phyloP scores from a whole-genome alignment of 2,113 vertebrate genomes.

The Sardina pilchardus region DNA sequence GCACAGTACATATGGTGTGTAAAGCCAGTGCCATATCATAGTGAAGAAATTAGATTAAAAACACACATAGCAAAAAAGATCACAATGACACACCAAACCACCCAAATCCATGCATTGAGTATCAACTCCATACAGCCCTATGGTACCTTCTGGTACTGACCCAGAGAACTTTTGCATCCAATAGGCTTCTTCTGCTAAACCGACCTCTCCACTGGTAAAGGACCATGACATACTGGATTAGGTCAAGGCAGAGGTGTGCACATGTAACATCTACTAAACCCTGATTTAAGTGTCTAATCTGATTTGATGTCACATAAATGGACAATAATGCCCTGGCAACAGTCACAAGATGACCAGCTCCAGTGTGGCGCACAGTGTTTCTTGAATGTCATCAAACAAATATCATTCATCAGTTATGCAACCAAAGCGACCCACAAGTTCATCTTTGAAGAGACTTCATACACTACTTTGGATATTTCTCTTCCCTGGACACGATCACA shows the following conservation, averaged over 20 bases:
- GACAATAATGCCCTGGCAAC: not conserved
- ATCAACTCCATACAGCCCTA: conserved; percentile 28
- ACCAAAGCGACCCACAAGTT: too few relatives aligned
- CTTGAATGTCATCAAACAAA: not conserved
- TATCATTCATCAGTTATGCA: not conserved
- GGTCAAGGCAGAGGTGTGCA: not conserved
- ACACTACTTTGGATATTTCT: too few relatives aligned
- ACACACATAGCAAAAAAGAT: not conserved
- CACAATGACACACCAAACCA: not conserved
- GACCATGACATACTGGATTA: conserved; percentile 22
- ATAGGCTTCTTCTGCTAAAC: conserved; percentile 19
- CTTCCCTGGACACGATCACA: not conserved
- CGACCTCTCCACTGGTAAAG: conserved; percentile 36
- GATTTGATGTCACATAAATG: not conserved
- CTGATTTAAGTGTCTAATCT: not conserved
- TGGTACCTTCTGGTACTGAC: conserved; percentile 46
- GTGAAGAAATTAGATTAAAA: not conserved
- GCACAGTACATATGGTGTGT: not conserved
- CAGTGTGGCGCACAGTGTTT: not conserved
- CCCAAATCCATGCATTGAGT: not conserved
- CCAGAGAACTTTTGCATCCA: conserved; percentile 26
- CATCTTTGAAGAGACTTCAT: too few relatives aligned
- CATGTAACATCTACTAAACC: not conserved
- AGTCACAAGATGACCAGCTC: not conserved
- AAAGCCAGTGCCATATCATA: not conserved